Evolutionary conservation across 2,113 vertebrate genomes (phyloP).

Genomic region (Coracopsis vasa): DNA sequence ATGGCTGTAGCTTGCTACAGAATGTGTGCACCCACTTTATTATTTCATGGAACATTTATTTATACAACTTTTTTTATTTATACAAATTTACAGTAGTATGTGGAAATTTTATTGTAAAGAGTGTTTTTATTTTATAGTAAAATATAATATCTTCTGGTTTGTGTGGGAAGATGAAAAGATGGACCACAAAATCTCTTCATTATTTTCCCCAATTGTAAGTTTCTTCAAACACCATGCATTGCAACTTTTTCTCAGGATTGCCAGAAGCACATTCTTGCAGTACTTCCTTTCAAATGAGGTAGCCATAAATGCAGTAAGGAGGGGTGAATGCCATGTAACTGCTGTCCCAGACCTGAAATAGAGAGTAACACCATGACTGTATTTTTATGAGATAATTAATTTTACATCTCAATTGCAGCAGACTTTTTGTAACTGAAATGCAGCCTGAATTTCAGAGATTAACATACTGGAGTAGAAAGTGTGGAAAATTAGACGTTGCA

Average conservation of each 20-base stretch:
- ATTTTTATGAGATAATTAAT: neutral
- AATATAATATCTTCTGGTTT: neutral
- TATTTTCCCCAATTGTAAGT: neutral
- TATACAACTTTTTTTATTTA: neutral
- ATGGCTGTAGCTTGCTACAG: neutral
- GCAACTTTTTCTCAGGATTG: neutral
- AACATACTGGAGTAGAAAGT: neutral
- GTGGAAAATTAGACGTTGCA: neutral
- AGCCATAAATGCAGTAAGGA: neutral
- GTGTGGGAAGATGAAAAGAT: neutral
- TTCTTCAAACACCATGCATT: neutral
- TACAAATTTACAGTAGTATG: neutral
- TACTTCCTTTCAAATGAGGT: neutral
- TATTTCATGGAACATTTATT: neutral
- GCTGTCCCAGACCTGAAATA: neutral
- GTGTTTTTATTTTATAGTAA: neutral
- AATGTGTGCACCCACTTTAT: neutral
- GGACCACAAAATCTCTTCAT: neutral
- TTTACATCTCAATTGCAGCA: neutral
- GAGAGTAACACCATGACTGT: neutral
- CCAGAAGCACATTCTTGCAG: neutral
- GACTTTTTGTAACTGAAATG: neutral
- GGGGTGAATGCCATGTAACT: neutral
- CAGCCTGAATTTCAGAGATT: neutral
- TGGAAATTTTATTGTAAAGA: neutral